Evolutionary conservation across 2,888 invertebrate species (phyloP).

Genomic region (Alloplasta piceator): DNA sequence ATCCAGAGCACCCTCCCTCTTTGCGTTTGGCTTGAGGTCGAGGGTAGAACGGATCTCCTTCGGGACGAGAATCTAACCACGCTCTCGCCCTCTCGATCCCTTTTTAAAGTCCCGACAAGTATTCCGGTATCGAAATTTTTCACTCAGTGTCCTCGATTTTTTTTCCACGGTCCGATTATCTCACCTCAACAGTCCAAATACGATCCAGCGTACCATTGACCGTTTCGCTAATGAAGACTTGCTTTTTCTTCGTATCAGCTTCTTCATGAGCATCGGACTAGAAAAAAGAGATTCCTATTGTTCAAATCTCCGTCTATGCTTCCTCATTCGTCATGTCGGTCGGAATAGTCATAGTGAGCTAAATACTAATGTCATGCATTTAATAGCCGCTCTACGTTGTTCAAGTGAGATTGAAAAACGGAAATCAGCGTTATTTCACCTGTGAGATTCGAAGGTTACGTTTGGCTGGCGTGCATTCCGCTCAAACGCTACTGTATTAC

Average conservation of each 20-base stretch:
- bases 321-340: background rate
- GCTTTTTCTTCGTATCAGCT: conserved; percentile 70
- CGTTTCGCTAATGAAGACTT: conserved; percentile 80
- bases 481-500: conserved; percentile 41
- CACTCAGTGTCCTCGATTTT: conserved; percentile 63
- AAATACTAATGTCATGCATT: background rate
- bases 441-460: conserved; percentile 51
- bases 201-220: conserved; percentile 76
- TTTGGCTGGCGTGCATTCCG: conserved; percentile 27
- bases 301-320: conserved; percentile 16
- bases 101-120: conserved; percentile 62
- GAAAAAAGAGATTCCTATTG: conserved; percentile 64
- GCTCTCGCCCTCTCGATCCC: conserved; percentile 66
- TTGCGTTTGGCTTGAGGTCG: conserved; percentile 80
- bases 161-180: conserved; percentile 48
- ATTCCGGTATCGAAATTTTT: conserved; percentile 55
- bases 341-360: conserved; percentile 15
- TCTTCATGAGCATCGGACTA: conserved; percentile 4
- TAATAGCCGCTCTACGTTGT: background rate
- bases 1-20: conserved; percentile 49
- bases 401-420: conserved; percentile 32
- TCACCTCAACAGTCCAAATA: conserved; percentile 71
- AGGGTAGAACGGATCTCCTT: conserved; percentile 80
- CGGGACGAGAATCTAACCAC: conserved; percentile 73
- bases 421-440: conserved; percentile 27